Evolutionary conservation across 2,888 invertebrate species (phyloP), one percentile per base, ranked within the genome.

Genomic region (Cyclophora punctaria): DNA sequence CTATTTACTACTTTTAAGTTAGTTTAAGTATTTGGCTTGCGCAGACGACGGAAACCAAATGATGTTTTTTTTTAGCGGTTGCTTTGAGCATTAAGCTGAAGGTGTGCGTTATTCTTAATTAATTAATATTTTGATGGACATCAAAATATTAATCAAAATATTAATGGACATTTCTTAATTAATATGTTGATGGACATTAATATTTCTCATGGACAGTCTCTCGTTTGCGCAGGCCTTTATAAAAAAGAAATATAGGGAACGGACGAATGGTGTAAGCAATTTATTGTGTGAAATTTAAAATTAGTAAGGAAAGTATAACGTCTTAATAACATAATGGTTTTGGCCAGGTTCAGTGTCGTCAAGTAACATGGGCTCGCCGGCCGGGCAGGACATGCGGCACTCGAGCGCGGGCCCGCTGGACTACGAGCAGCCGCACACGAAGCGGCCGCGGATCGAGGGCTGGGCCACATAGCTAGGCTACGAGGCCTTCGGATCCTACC

Each of bases 361-460:
- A 66, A 95, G 95, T 78, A 95, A 94, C 85, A 90, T 95, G 83
- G 93, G 94, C 63, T 94, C 95, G 53, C 93, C 94, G 51, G 88
- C 85, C 56, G 90, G 90, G 42, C 92, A 84, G 58, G 87, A 88
- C 71, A 90, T 84, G 89, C 75, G 87, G 67, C 88, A 88, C 71
- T 61, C 76, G 48, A 75, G 66, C 69, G 71, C 75, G 41, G 78
- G 73, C 51, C 83, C 86, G 35, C 74, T 87, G 45, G 90, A 90
- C 67, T 91, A 91, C 69, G 90, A 91, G 66, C 89, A 90, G 79
- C 84, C 87, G 51, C 91, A 91, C 72, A 77, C 94, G 83, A 98
- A 98, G 89, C 92, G 97, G 78, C 93, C 95, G 71, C 93, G 97
- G 83, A 93, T 97, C 77, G 97, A 97, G 78, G 94, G 94, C 57